Evolutionary conservation across 2,797 vertebrate species (phyloP).

Genomic region (Rhynchotus rufescens): DNA sequence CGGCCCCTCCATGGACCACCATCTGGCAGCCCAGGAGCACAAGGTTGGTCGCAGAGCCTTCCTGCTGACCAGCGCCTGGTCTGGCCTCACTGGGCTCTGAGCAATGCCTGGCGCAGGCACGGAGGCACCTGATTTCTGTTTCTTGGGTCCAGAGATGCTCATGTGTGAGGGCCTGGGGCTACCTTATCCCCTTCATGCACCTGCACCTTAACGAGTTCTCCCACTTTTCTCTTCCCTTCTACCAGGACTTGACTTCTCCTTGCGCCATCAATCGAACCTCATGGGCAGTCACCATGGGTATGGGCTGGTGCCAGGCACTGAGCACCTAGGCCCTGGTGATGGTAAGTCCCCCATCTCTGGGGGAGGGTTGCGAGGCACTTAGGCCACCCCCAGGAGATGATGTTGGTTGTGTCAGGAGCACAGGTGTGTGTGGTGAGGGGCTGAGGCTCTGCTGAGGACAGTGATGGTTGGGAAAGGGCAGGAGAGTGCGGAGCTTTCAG

Average conservation of each 20-base stretch:
- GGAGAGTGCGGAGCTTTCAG: not conserved
- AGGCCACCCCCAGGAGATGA: no score
- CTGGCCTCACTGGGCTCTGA: not conserved
- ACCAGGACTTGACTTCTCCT: constrained; percentile 86
- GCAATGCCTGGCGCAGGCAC: accelerated
- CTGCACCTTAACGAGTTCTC: accelerated
- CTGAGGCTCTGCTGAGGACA: not conserved
- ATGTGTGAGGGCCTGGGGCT: not conserved
- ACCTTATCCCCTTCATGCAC: not conserved
- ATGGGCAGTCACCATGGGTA: constrained; percentile 86
- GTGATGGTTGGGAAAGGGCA: not conserved
- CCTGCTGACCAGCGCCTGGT: not conserved
- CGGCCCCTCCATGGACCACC: constrained; percentile 84
- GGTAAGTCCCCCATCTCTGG: constrained; percentile 76
- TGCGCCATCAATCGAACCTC: constrained; percentile 88
- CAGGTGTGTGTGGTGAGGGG: no score
- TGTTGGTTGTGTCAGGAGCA: not conserved
- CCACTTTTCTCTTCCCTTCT: not conserved
- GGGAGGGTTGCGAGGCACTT: no score
- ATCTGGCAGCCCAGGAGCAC: constrained; percentile 67
- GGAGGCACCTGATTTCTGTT: accelerated
- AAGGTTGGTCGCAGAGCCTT: not conserved
- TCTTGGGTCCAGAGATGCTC: not conserved
- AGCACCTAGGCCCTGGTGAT: constrained; percentile 77
- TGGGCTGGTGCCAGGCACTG: constrained; percentile 79